Conservation (phyloP, 92 coral and sea anemone genomes). For the Umimayanthus kanabou region DNA sequence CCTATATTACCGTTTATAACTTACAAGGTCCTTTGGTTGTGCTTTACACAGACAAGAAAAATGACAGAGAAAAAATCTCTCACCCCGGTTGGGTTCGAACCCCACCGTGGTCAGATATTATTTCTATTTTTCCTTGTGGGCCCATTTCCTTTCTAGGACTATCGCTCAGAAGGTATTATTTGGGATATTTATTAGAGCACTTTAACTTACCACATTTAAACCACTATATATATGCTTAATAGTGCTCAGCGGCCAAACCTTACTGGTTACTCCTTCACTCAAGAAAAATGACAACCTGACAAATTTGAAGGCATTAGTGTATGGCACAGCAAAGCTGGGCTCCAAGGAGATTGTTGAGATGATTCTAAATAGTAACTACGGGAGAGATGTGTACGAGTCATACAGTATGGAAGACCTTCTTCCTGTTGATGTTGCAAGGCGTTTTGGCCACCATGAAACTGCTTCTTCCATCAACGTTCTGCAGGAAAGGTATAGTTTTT, state of each 20-base stretch:
- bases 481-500: background rate
- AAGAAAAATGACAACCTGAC: background rate
- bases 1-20: background rate
- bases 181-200: no score
- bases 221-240: no score
- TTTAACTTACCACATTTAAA: no score
- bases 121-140: no score
- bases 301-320: background rate
- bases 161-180: no score
- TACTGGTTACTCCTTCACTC: no score
- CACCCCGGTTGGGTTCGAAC: no score
- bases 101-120: no score
- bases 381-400: background rate
- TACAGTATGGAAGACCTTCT: background rate
- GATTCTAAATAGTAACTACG: background rate
- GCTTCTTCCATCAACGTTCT: background rate
- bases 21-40: background rate
- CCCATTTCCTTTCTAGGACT: no score
- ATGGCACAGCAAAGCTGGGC: conserved; percentile 5
- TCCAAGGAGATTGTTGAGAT: background rate
- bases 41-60: background rate
- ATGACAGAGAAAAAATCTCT: no score
- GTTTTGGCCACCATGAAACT: background rate
- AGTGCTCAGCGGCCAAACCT: no score
- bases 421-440: conserved; percentile 10